Evolutionary conservation across 2,888 invertebrate genomes (phyloP).

Genomic region (Melieria picta): DNA sequence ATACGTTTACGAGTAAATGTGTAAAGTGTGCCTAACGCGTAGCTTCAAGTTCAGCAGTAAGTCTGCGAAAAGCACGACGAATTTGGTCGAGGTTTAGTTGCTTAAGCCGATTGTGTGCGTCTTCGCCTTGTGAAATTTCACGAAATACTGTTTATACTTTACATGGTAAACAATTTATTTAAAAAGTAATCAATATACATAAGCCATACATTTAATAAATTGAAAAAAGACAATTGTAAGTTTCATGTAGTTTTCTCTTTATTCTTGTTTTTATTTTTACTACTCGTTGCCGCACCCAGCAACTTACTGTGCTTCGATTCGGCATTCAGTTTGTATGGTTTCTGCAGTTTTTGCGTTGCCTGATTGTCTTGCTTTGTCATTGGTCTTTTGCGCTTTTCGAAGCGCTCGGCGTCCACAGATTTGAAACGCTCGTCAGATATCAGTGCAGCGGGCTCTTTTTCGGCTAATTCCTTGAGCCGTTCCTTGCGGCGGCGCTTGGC

Average conservation of each 20-base stretch:
- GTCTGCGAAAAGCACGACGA: too few relatives aligned
- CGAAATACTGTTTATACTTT: too few relatives aligned
- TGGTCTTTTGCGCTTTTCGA: constrained; percentile 51
- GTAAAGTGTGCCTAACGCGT: constrained; percentile 18
- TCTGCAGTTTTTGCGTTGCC: constrained; percentile 9
- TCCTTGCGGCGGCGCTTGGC: constrained; percentile 56
- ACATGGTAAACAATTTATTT: too few relatives aligned
- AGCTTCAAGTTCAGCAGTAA: not conserved
- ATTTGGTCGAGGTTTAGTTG: too few relatives aligned
- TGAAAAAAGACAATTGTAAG: too few relatives aligned
- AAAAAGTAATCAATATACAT: too few relatives aligned
- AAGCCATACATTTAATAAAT: too few relatives aligned
- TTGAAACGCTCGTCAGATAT: constrained; percentile 63
- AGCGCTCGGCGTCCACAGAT: constrained; percentile 52
- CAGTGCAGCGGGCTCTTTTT: constrained; percentile 46
- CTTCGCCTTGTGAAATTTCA: too few relatives aligned
- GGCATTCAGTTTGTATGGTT: constrained; percentile 34
- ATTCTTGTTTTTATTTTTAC: too few relatives aligned
- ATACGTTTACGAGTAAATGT: not conserved
- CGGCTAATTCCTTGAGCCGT: constrained; percentile 46
- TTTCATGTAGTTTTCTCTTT: too few relatives aligned
- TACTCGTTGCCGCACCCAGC: too few relatives aligned
- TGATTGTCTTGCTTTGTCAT: constrained; percentile 11
- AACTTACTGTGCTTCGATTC: constrained; percentile 25
- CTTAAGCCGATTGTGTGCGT: too few relatives aligned